These are phyloP conservation scores for Drosophila limbata DNA, from an alignment of 2,888 invertebrate genomes.

Conservation along the genomic window DNA sequence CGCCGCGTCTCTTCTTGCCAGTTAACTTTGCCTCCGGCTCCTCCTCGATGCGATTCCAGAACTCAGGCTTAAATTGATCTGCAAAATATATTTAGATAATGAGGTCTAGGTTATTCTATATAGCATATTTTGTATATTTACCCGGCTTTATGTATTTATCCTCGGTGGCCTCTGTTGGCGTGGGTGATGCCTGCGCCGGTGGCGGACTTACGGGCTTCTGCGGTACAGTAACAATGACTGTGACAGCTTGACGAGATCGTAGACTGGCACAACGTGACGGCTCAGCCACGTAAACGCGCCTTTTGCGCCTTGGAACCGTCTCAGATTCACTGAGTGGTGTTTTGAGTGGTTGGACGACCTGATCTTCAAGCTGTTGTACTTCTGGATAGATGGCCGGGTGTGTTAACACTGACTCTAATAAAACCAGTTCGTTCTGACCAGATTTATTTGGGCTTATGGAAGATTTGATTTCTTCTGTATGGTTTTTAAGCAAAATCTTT, in stretches of 20 bases:
- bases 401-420: neutral
- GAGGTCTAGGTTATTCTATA: neutral
- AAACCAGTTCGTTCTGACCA: conserved; percentile 1
- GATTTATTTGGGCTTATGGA: conserved; percentile 23
- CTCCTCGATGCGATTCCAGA: conserved; percentile 66
- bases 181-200: conserved; percentile 44
- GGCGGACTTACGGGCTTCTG: conserved; percentile 20
- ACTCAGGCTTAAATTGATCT: conserved; percentile 54
- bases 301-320: conserved; percentile 40
- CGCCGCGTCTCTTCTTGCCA: conserved; percentile 60
- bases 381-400: conserved; percentile 38
- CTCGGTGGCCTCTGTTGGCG: conserved; percentile 57
- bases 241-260: conserved; percentile 47
- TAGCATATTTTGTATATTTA: conserved; percentile 8
- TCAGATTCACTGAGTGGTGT: conserved; percentile 10
- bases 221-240: conserved; percentile 7
- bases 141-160: conserved; percentile 50
- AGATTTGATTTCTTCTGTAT: conserved; percentile 13
- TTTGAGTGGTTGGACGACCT: conserved; percentile 28
- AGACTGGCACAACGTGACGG: conserved; percentile 57
- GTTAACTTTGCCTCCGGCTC: conserved; percentile 51
- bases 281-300: conserved; percentile 64
- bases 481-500: conserved; percentile 2
- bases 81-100: neutral
- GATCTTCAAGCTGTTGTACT: conserved; percentile 42